A percentile compares a stretch with the other conserved stretches of the same genome.
These are phyloP conservation scores for Petaurus breviceps DNA, from an alignment of 2,113 vertebrate species.

Conservation along the genomic window DNA sequence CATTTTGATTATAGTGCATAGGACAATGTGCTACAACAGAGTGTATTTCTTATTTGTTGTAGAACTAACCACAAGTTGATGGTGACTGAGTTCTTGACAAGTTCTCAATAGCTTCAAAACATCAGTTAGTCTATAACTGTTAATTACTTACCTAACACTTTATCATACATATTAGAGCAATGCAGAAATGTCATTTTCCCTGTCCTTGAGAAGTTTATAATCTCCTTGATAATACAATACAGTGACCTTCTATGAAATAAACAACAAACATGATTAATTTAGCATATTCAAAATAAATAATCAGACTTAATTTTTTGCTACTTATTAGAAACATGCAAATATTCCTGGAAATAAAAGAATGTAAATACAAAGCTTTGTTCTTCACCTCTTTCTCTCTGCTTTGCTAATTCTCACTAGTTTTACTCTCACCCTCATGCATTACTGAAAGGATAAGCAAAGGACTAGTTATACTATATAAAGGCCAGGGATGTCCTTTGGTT, in stretches of 20 bases:
- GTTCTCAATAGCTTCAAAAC: neutral
- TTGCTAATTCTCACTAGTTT: neutral
- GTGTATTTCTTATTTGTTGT: neutral
- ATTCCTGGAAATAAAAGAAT: neutral
- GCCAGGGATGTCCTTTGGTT: neutral
- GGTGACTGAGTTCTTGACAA: neutral
- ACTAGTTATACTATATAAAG: neutral
- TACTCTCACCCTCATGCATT: neutral
- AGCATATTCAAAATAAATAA: neutral
- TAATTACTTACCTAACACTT: neutral
- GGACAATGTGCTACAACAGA: neutral
- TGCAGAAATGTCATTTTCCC: neutral
- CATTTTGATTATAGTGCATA: neutral
- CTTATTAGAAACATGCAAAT: neutral
- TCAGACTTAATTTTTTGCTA: neutral
- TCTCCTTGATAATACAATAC: neutral
- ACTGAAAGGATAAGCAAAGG: neutral
- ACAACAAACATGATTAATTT: neutral
- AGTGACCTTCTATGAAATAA: neutral
- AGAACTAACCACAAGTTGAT: neutral
- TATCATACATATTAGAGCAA: neutral
- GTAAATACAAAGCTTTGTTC: neutral
- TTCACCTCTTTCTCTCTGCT: neutral
- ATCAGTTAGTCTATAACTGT: neutral
- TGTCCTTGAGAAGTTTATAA: neutral